Conservation (phyloP, 2,888 invertebrate genomes). For the Mylabris sibirica region DNA sequence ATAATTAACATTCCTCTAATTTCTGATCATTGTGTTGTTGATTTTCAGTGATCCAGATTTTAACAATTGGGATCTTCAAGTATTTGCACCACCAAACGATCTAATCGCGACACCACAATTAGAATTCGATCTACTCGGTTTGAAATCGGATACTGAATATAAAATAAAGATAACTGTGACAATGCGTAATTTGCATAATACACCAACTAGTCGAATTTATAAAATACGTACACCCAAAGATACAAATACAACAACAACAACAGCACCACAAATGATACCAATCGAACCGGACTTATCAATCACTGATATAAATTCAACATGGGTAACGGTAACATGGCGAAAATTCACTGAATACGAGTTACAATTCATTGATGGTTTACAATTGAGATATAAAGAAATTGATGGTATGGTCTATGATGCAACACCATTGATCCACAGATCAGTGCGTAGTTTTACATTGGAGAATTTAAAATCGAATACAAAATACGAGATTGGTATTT, state of each 20-base stretch:
- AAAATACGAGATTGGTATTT: slow-evolving; percentile 83
- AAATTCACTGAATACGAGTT: slow-evolving; percentile 82
- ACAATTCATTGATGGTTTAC: slow-evolving; percentile 87
- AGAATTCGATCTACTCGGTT: slow-evolving; percentile 80
- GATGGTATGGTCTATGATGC: slow-evolving; percentile 85
- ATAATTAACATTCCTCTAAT: not conserved
- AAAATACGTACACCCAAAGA: slow-evolving; percentile 74
- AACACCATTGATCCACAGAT: slow-evolving; percentile 83
- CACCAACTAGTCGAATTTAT: slow-evolving; percentile 79
- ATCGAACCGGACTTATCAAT: slow-evolving; percentile 78
- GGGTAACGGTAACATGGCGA: slow-evolving; percentile 82
- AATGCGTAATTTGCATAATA: slow-evolving; percentile 78
- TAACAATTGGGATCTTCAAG: slow-evolving; percentile 81
- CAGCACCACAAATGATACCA: slow-evolving; percentile 68
- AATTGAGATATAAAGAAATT: slow-evolving; percentile 83
- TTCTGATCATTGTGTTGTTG: not conserved
- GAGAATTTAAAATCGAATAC: slow-evolving; percentile 80
- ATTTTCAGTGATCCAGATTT: slow-evolving; percentile 65
- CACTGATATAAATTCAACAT: slow-evolving; percentile 79
- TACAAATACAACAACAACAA: slow-evolving; percentile 62
- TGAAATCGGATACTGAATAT: slow-evolving; percentile 82
- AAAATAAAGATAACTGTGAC: slow-evolving; percentile 83
- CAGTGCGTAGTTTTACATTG: slow-evolving; percentile 79
- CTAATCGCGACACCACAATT: slow-evolving; percentile 84
- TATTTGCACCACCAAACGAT: slow-evolving; percentile 87